phyloP scores from a whole-genome alignment of 2,113 vertebrate species.

The Uropsilus gracilis region DNA sequence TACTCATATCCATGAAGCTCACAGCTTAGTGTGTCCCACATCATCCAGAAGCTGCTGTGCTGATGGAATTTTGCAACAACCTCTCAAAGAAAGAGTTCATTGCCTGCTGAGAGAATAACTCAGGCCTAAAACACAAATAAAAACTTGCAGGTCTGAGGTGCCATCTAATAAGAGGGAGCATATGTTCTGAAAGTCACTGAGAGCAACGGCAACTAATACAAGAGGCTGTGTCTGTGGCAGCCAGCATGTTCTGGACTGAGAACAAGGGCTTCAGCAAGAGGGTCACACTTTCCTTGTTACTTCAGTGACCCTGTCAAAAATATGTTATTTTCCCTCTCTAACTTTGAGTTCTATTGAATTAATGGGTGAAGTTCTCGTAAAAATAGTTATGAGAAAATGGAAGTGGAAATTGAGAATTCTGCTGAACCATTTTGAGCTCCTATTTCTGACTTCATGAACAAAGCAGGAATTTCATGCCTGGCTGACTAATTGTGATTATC shows the following conservation, averaged over 20 bases:
- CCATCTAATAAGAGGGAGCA: neutral
- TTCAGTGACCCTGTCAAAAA: neutral
- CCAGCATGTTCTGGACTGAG: neutral
- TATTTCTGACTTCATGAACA: neutral
- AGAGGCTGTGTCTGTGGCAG: neutral
- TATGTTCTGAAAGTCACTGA: neutral
- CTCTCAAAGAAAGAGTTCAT: neutral
- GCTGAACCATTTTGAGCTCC: neutral
- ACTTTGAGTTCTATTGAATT: neutral
- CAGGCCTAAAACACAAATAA: neutral
- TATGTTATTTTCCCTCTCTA: neutral
- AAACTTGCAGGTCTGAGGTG: neutral
- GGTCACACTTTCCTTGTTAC: neutral
- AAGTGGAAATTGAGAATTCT: neutral
- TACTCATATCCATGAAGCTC: neutral
- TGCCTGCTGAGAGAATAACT: neutral
- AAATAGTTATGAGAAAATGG: neutral
- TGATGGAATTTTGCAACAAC: neutral
- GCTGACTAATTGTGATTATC: neutral
- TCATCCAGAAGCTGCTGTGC: neutral
- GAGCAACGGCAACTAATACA: rapidly evolving
- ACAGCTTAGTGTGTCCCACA: neutral
- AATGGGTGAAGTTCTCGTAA: neutral
- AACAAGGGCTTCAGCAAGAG: rapidly evolving
- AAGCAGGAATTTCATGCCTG: neutral